phyloP scores from a whole-genome alignment of 1,140 invertebrate species.

The Camponotus floridanus region DNA sequence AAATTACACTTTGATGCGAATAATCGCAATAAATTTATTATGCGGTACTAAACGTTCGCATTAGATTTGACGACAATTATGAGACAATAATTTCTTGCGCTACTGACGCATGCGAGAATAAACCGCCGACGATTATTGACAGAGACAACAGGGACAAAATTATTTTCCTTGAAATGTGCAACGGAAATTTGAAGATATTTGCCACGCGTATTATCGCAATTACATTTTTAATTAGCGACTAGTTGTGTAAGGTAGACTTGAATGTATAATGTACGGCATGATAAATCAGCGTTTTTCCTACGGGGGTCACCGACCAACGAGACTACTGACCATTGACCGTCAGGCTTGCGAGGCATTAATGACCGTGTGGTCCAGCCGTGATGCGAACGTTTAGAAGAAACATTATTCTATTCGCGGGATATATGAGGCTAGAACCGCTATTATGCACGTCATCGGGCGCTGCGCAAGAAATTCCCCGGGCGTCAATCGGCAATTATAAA shows the following conservation, averaged over 20 bases:
- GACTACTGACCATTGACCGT: constrained; percentile 41
- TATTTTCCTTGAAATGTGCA: constrained; percentile 70
- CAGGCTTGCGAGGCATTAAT: constrained; percentile 29
- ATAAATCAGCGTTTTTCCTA: constrained; percentile 30
- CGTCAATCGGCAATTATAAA: constrained; percentile 69
- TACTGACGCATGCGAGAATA: constrained; percentile 71
- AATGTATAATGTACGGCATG: neutral
- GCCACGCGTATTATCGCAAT: constrained; percentile 7
- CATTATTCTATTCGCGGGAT: constrained; percentile 52
- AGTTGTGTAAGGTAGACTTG: constrained; percentile 20
- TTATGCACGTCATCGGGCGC: constrained; percentile 16
- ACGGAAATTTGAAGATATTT: constrained; percentile 15
- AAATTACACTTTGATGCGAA: constrained; percentile 26
- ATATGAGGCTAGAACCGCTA: neutral
- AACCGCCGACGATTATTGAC: constrained; percentile 72
- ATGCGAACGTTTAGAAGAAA: constrained; percentile 32
- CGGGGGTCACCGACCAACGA: constrained; percentile 49
- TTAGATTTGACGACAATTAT: neutral
- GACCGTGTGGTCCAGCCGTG: constrained; percentile 28
- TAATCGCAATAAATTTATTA: constrained; percentile 41
- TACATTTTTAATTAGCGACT: constrained; percentile 43
- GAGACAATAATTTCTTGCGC: constrained; percentile 25
- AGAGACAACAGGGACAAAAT: constrained; percentile 30
- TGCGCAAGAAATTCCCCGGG: constrained; percentile 64
- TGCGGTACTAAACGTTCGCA: neutral